Evolutionary conservation across 2,888 invertebrate genomes (phyloP).

Genomic region (Tupiocoris notatus): DNA sequence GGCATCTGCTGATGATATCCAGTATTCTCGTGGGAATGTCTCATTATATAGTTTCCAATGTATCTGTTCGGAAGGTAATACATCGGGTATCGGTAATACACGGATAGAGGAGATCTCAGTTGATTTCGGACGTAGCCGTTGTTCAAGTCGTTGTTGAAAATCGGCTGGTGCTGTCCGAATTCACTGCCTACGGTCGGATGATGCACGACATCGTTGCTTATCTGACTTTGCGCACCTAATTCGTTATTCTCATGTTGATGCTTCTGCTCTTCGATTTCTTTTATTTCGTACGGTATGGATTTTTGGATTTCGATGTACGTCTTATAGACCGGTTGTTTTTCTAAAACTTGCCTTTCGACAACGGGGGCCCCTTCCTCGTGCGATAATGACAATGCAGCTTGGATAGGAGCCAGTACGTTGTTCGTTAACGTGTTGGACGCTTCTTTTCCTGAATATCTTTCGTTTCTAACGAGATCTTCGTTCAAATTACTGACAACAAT

Average conservation of each 20-base stretch:
- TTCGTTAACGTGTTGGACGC: slow-evolving; percentile 40
- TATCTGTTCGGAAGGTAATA: slow-evolving; percentile 43
- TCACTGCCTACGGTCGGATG: slow-evolving; percentile 9
- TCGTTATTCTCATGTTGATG: slow-evolving; percentile 23
- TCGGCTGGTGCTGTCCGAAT: slow-evolving; percentile 28
- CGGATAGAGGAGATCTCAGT: slow-evolving; percentile 22
- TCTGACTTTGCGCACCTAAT: slow-evolving; percentile 2
- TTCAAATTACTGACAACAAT: slow-evolving; percentile 37
- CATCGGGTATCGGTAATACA: slow-evolving; percentile 41
- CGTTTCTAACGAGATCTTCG: slow-evolving; percentile 41
- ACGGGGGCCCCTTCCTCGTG: slow-evolving; percentile 41
- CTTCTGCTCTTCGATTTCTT: slow-evolving; percentile 32
- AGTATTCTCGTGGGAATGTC: slow-evolving; percentile 44
- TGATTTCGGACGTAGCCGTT: neutral
- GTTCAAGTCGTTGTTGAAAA: slow-evolving; percentile 22
- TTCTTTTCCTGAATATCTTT: slow-evolving; percentile 34
- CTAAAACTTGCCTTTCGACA: slow-evolving; percentile 47
- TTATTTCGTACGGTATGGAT: slow-evolving; percentile 49
- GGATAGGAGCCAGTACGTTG: slow-evolving; percentile 48
- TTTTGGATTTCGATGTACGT: slow-evolving; percentile 53
- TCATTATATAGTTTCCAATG: slow-evolving; percentile 46
- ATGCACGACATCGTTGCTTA: neutral
- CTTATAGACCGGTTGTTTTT: slow-evolving; percentile 51
- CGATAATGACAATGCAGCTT: slow-evolving; percentile 48
- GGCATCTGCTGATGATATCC: slow-evolving; percentile 27